Conservation (phyloP, 1,140 invertebrate species). For the Eurosta solidaginis region DNA sequence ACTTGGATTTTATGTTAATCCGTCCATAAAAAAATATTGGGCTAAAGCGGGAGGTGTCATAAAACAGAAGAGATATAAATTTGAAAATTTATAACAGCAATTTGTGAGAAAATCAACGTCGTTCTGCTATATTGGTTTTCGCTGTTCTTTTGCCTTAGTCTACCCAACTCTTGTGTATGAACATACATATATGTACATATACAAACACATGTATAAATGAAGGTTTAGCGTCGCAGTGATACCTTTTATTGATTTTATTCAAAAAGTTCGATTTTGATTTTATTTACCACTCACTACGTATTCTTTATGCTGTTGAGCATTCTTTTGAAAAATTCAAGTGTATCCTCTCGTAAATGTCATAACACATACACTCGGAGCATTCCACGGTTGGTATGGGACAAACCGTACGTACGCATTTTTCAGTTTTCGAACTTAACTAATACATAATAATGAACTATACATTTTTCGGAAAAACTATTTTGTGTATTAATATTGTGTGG, state of each 20-base stretch:
- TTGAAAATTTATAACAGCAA: slow-evolving; percentile 18
- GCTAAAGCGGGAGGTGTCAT: not conserved
- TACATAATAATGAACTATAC: no score
- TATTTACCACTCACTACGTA: not conserved
- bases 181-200: no score
- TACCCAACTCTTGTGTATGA: no score
- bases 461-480: no score
- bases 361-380: not conserved
- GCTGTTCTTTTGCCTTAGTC: no score
- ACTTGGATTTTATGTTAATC: slow-evolving; percentile 5
- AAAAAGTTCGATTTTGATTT: slow-evolving; percentile 22
- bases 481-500: no score
- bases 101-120: slow-evolving; percentile 2
- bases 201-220: no score
- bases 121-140: not conserved
- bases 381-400: not conserved
- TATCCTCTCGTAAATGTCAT: not conserved
- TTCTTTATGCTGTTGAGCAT: not conserved
- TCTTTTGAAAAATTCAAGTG: not conserved
- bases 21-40: not conserved
- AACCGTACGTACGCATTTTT: no score
- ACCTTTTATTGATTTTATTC: slow-evolving; percentile 13
- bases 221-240: not conserved
- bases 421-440: no score
- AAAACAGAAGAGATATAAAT: not conserved